These are phyloP conservation scores for Leptopilina syphax DNA, from an alignment of 2,888 invertebrate species.

Conservation along the genomic window DNA sequence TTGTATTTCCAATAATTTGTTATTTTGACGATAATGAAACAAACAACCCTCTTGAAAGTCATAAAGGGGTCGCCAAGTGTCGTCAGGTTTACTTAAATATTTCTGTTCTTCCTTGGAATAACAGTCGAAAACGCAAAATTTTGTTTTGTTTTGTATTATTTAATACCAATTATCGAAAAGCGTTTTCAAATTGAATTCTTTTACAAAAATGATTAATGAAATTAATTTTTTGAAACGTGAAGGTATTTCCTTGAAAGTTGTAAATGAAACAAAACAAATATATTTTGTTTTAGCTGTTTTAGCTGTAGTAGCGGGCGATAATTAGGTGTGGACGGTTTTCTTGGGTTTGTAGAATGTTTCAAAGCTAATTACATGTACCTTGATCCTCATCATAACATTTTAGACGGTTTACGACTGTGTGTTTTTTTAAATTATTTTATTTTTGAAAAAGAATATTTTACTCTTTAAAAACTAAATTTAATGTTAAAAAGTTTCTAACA, in stretches of 20 bases:
- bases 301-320: constrained; percentile 29
- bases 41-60: background rate
- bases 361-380: constrained; percentile 43
- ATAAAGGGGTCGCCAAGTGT: background rate
- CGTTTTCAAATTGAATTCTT: background rate
- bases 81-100: background rate
- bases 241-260: constrained; percentile 21
- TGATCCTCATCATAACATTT: constrained; percentile 51
- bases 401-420: constrained; percentile 50
- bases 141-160: background rate
- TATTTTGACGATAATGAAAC: background rate
- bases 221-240: background rate
- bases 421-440: background rate
- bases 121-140: background rate
- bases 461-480: too few species aligned
- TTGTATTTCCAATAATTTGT: background rate
- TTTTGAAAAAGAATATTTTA: too few species aligned
- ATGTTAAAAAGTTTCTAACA: background rate
- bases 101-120: background rate
- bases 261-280: background rate
- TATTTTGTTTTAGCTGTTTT: constrained; percentile 29
- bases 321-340: constrained; percentile 43
- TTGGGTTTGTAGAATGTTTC: constrained; percentile 53
- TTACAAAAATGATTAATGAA: background rate
- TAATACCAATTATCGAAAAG: background rate